Percentiles rank a stretch among this genome's conserved stretches.
Evolutionary conservation across 1,140 invertebrate species (phyloP).

Genomic region (Stenopsyche tienmushanensis): DNA sequence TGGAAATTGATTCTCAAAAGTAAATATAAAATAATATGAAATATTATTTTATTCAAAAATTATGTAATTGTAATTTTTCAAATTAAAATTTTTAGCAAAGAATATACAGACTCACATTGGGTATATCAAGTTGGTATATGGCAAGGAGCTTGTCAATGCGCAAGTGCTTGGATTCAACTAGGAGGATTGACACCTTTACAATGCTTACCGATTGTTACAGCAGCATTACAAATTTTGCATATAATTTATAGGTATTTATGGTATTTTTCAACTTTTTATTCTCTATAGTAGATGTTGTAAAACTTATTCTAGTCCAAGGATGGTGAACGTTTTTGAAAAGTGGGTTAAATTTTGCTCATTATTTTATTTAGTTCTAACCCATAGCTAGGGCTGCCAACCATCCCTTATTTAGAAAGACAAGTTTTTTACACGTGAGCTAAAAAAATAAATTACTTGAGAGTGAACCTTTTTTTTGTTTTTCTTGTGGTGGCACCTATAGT

Average conservation of each 20-base stretch:
- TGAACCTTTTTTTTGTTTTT: too few relatives aligned
- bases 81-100: constrained; percentile 14
- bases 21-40: too few relatives aligned
- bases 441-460: too few relatives aligned
- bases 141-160: constrained; percentile 37
- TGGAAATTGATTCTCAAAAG: constrained; percentile 30
- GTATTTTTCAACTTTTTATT: too few relatives aligned
- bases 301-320: not conserved
- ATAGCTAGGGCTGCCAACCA: not conserved
- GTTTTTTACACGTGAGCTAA: too few relatives aligned
- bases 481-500: too few relatives aligned
- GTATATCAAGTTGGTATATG: constrained; percentile 30
- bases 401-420: not conserved
- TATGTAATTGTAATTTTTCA: not conserved
- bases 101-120: constrained; percentile 26
- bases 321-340: not conserved
- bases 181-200: constrained; percentile 27
- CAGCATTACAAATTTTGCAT: constrained; percentile 30
- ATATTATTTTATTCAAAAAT: not conserved
- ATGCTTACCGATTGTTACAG: constrained; percentile 26
- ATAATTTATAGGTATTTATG: constrained; percentile 34
- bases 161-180: constrained; percentile 33
- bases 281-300: constrained; percentile 4
- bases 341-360: not conserved
- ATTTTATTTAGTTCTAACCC: not conserved